Conservation (phyloP, 1,140 invertebrate genomes). For the Dendroctonus valens region DNA sequence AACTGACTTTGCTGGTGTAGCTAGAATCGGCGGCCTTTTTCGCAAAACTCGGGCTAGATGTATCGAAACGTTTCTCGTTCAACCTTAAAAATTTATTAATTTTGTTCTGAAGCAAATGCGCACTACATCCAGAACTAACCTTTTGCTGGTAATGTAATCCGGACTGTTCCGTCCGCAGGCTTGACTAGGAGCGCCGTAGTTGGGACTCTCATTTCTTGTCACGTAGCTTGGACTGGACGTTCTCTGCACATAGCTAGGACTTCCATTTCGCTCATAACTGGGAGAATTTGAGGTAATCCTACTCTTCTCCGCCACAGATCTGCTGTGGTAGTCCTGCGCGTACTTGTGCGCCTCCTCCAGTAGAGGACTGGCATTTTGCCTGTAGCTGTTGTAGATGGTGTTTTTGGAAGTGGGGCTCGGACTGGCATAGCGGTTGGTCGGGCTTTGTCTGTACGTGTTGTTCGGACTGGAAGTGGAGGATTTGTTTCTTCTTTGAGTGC, state of each 20-base stretch:
- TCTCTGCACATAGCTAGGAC: slow-evolving; percentile 38
- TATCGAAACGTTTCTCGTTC: slow-evolving; percentile 43
- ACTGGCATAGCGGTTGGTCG: slow-evolving; percentile 44
- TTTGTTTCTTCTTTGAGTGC: slow-evolving; percentile 59
- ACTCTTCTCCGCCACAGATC: slow-evolving; percentile 47
- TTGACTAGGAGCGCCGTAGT: slow-evolving; percentile 38
- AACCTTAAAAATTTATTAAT: slow-evolving; percentile 19
- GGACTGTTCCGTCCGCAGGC: slow-evolving; percentile 43
- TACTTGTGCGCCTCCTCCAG: slow-evolving; percentile 41
- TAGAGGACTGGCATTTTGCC: slow-evolving; percentile 44
- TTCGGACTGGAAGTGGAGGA: slow-evolving; percentile 41
- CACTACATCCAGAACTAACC: slow-evolving; percentile 9
- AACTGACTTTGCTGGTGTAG: slow-evolving; percentile 43
- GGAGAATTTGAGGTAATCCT: slow-evolving; percentile 44
- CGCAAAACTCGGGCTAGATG: slow-evolving; percentile 42
- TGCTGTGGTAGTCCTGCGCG: slow-evolving; percentile 43
- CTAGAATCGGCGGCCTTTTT: slow-evolving; percentile 40
- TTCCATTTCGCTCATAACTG: slow-evolving; percentile 30
- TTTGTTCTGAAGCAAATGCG: not conserved
- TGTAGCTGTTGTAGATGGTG: slow-evolving; percentile 39
- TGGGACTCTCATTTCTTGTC: slow-evolving; percentile 37
- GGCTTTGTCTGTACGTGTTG: slow-evolving; percentile 46
- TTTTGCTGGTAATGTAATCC: slow-evolving; percentile 43
- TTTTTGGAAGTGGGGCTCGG: slow-evolving; percentile 37
- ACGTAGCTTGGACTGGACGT: slow-evolving; percentile 36